Evolutionary conservation across 2,113 vertebrate genomes (phyloP).

Genomic region (Coracopsis vasa): DNA sequence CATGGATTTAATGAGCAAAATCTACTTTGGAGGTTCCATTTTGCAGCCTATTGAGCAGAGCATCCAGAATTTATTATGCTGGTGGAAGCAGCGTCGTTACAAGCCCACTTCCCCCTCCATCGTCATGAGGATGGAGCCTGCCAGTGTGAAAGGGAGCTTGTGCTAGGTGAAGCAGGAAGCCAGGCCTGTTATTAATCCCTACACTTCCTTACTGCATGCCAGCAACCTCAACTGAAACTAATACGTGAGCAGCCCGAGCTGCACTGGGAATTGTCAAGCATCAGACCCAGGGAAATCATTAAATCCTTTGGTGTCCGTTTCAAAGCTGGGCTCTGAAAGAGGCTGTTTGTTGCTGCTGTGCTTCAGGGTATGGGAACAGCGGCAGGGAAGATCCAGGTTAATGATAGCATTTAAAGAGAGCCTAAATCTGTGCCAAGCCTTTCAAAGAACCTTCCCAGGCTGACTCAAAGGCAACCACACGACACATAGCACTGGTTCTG

Average conservation of each 20-base stretch:
- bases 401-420: neutral
- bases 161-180: neutral
- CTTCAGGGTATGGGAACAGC: neutral
- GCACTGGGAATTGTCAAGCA: neutral
- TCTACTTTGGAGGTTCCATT: neutral
- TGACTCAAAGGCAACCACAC: neutral
- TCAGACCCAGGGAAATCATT: neutral
- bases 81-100: neutral
- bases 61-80: neutral
- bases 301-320: neutral
- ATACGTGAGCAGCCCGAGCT: neutral
- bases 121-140: neutral
- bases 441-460: neutral
- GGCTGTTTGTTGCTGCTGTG: neutral
- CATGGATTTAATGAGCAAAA: neutral
- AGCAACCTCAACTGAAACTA: neutral
- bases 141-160: neutral
- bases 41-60: neutral
- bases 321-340: neutral
- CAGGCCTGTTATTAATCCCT: neutral
- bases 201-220: neutral
- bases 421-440: neutral
- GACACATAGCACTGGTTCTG: fast-evolving
- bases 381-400: neutral
- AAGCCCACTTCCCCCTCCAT: neutral